Evolutionary conservation across 2,888 invertebrate genomes (phyloP), one percentile per base, ranked within the genome.

Genomic region (Harmothoe impar): DNA sequence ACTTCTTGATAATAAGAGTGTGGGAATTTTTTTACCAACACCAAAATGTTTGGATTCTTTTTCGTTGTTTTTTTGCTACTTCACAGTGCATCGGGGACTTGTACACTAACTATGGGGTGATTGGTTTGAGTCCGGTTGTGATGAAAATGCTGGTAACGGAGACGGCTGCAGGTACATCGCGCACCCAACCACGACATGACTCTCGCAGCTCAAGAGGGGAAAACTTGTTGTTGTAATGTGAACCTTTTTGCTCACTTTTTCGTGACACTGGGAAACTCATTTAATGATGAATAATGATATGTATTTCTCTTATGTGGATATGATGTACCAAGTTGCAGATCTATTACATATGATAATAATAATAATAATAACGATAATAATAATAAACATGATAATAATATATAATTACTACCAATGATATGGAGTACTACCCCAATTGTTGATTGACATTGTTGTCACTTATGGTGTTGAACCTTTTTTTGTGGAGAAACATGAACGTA

Each of bases 281-380:
- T 86, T 86, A 86, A 86, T 86, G 86, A 86, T 35, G 20, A 86
- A 86, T 54, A 86, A 86, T 86, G 86, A 86, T 86, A 86, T 86
- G 86, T 86, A 86, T 86, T 86, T 86, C 86, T 86, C 86, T 86
- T 86, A 86, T 86, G 86, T 86, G 86, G 86, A 86, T 86, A 86
- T 86, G 29, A 52, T 54, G 86, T 86, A 56, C 56, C 86, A 86
- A 86, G 86, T 86, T 86, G 86, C 86, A 56, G 86, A 86, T 54
- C 86, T 86, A 86, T 81, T 86, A 86, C 54, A 54, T 86, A 86
- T 54, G 20, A 86, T 54, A 31, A 86, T 25, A 10, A 86, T 86
- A 17, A 86, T 84, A 52, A 84, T 84, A 43, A 23, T 43, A 5
- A 84, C 33, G 23, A 84, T 33, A 20, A 84, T 84, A 35, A 43